These are phyloP conservation scores for Lithodes maja DNA, from an alignment of 2,888 invertebrate genomes.

Conservation along the genomic window DNA sequence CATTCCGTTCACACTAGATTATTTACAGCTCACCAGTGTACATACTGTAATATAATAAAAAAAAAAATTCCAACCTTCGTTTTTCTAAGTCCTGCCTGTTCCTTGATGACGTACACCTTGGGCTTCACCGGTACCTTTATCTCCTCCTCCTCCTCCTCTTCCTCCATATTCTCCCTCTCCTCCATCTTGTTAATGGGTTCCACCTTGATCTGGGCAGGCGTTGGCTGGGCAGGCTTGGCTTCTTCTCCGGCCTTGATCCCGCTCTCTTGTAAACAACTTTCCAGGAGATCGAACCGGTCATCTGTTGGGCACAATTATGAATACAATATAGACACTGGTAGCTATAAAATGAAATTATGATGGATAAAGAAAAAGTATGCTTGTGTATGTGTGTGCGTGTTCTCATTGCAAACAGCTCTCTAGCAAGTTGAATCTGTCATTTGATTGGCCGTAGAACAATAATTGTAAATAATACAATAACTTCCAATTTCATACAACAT, in stretches of 20 bases:
- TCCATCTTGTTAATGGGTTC: not conserved
- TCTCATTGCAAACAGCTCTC: too few relatives aligned
- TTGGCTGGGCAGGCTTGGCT: not conserved
- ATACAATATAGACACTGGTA: too few relatives aligned
- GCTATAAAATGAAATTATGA: too few relatives aligned
- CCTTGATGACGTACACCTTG: constrained; percentile 33
- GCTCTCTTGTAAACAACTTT: constrained; percentile 59
- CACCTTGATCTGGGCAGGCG: not conserved
- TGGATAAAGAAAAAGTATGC: too few relatives aligned
- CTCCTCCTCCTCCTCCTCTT: constrained; percentile 18
- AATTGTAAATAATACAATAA: too few relatives aligned
- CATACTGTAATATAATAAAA: not conserved
- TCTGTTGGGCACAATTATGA: too few relatives aligned
- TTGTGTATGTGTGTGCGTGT: too few relatives aligned
- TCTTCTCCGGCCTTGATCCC: constrained; percentile 44
- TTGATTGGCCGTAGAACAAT: too few relatives aligned
- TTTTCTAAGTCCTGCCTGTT: constrained; percentile 15
- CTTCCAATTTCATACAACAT: too few relatives aligned
- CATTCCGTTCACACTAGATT: not conserved
- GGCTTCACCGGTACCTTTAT: not conserved
- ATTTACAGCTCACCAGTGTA: not conserved
- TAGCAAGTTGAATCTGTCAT: too few relatives aligned
- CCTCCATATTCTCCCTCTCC: not conserved
- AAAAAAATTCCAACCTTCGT: not conserved
- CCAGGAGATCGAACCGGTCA: constrained; percentile 40